Evolutionary conservation across 2,888 invertebrate genomes (phyloP).

Genomic region (Punctoribates punctum): DNA sequence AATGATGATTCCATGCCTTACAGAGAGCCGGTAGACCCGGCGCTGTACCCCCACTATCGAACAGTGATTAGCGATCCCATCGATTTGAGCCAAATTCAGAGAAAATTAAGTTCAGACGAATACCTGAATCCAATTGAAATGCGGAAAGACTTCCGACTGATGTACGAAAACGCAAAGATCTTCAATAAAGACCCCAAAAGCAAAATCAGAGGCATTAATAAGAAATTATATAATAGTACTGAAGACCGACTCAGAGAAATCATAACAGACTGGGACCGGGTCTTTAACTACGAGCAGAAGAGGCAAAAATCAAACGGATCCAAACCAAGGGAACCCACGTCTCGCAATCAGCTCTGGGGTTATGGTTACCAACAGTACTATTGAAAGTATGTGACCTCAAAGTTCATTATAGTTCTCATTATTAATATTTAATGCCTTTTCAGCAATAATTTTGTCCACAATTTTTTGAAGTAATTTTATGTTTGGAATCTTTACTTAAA

Average conservation of each 20-base stretch:
- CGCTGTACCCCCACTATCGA: neutral
- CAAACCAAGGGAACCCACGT: neutral
- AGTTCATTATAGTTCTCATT: no score
- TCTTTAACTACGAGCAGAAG: neutral
- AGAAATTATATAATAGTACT: neutral
- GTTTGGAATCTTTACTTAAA: neutral
- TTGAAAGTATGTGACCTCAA: neutral
- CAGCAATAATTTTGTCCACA: no score
- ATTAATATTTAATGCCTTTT: no score
- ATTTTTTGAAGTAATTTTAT: no score
- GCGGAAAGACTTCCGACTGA: neutral
- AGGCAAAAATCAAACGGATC: neutral
- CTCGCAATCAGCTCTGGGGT: neutral
- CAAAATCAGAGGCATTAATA: neutral
- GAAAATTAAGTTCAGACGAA: neutral
- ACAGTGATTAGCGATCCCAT: neutral
- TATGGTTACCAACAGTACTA: neutral
- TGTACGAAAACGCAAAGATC: neutral
- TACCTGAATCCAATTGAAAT: neutral
- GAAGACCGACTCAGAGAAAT: neutral
- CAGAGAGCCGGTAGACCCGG: neutral
- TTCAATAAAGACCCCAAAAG: neutral
- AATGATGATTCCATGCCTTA: neutral
- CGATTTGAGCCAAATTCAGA: slow-evolving; percentile 14
- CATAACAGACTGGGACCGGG: slow-evolving; percentile 5